These are phyloP conservation scores for Megalops atlanticus DNA, from an alignment of 2,113 vertebrate genomes.

Conservation along the genomic window DNA sequence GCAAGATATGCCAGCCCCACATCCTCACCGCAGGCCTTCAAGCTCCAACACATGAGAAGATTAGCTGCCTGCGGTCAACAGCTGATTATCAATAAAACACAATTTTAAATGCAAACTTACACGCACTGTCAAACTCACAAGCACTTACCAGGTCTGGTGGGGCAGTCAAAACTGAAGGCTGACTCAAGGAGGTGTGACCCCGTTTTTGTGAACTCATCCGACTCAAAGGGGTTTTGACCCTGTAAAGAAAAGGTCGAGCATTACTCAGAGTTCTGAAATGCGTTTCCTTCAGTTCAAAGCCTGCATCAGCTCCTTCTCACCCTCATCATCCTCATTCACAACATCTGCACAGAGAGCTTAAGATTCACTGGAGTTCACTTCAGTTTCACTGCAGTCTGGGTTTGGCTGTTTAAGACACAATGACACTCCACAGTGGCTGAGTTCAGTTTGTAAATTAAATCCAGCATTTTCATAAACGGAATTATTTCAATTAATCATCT, in stretches of 20 bases:
- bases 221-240: conserved; percentile 93
- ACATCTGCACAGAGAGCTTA: too few species aligned
- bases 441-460: not conserved
- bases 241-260: conserved; percentile 46
- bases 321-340: too few species aligned
- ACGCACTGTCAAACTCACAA: too few species aligned
- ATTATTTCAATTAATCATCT: not conserved
- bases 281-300: not conserved
- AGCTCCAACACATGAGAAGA: not conserved
- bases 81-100: not conserved
- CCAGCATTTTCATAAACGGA: not conserved
- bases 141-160: conserved; percentile 82
- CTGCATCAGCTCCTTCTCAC: not conserved
- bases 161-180: conserved; percentile 84
- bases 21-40: not conserved
- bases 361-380: too few species aligned
- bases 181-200: conserved; percentile 80
- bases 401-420: not conserved
- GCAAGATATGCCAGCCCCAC: not conserved
- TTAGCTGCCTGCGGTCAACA: not conserved
- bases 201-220: conserved; percentile 80
- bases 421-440: not conserved
- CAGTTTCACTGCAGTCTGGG: not conserved
- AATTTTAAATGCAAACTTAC: not conserved
- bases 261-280: not conserved